These are phyloP conservation scores for Pyrrhia umbra DNA, from an alignment of 2,888 invertebrate species.

Conservation along the genomic window DNA sequence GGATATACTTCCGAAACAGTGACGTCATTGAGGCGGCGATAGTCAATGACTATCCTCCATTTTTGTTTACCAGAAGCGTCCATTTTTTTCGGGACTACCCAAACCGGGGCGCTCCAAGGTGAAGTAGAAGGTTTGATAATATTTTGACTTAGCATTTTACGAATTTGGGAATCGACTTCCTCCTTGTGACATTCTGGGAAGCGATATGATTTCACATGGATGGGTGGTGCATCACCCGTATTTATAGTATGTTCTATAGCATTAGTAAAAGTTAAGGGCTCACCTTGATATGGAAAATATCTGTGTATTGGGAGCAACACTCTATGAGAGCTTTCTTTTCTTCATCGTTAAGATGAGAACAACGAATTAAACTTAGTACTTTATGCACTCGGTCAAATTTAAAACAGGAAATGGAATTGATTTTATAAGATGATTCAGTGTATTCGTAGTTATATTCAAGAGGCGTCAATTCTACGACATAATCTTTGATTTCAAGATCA, in stretches of 20 bases:
- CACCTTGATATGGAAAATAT: conserved; percentile 24
- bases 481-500: conserved; percentile 5
- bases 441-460: conserved; percentile 1
- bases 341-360: conserved; percentile 4
- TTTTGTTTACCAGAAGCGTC: conserved; percentile 23
- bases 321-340: conserved; percentile 1
- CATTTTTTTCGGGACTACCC: conserved; percentile 31
- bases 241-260: conserved; percentile 9
- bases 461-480: background rate
- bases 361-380: conserved; percentile 1
- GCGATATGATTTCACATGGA: conserved; percentile 17
- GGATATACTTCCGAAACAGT: conserved; percentile 50
- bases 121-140: conserved; percentile 26
- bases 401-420: background rate
- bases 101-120: conserved; percentile 20
- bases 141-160: conserved; percentile 16
- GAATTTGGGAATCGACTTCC: conserved; percentile 15
- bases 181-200: conserved; percentile 21
- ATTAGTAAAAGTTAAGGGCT: conserved; percentile 8
- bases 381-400: background rate
- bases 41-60: conserved; percentile 30
- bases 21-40: conserved; percentile 41
- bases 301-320: conserved; percentile 13
- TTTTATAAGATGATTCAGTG: background rate
- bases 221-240: conserved; percentile 3